phyloP scores from a whole-genome alignment of 30 jellyfish, hydroid and myxozoan genomes.

The Nemopilema nomurai region DNA sequence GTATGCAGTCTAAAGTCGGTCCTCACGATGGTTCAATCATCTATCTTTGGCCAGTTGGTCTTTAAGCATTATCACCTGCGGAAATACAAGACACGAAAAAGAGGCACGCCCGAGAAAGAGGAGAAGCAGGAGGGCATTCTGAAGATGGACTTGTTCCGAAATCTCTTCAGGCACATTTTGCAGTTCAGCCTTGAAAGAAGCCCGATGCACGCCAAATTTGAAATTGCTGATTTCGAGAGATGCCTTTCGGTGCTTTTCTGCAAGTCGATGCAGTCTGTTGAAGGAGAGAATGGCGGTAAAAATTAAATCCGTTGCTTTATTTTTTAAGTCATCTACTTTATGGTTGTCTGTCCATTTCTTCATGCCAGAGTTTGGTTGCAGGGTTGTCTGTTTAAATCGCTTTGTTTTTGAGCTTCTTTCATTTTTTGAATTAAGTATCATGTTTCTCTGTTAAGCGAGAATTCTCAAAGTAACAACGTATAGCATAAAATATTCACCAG shows the following conservation, averaged over 20 bases:
- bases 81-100: conserved; percentile 8
- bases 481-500: too few relatives aligned
- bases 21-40: conserved; percentile 37
- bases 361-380: too few relatives aligned
- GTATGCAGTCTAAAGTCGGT: conserved; percentile 40
- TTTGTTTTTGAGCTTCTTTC: too few relatives aligned
- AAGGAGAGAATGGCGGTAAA: conserved; percentile 19
- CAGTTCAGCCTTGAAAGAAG: conserved; percentile 22
- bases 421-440: too few relatives aligned
- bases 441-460: too few relatives aligned
- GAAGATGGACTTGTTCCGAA: conserved; percentile 10
- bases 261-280: conserved; percentile 9
- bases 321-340: background rate
- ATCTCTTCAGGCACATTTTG: conserved; percentile 17
- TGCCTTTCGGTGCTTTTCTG: conserved; percentile 29
- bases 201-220: conserved; percentile 16
- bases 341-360: background rate
- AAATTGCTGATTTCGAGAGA: conserved; percentile 38
- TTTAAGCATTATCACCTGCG: conserved; percentile 48
- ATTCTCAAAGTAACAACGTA: too few relatives aligned
- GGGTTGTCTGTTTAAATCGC: too few relatives aligned
- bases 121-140: background rate
- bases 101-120: background rate
- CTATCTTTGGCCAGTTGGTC: conserved; percentile 37
- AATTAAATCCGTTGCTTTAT: background rate